A percentile compares a stretch with the other conserved stretches of the same genome.
Evolutionary conservation across 2,113 vertebrate genomes (phyloP).

Genomic region (Ceuthmochares aereus): DNA sequence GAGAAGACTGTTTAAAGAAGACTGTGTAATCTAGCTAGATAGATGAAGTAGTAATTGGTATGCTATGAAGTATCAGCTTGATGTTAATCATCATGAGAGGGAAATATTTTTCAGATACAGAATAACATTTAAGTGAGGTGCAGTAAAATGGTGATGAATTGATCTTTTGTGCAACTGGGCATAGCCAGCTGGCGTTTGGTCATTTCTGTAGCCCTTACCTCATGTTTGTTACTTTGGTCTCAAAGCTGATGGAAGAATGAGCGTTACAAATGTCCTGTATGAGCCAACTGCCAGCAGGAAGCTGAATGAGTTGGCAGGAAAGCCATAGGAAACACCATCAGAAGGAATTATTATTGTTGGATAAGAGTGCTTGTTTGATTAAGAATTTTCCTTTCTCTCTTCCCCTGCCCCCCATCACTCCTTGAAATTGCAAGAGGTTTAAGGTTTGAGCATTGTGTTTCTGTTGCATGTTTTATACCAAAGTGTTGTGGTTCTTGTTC

Average conservation of each 20-base stretch:
- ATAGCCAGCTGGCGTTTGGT: neutral
- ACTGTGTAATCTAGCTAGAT: neutral
- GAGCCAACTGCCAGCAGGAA: slow-evolving; percentile 53
- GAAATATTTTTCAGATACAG: neutral
- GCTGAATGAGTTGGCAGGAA: slow-evolving; percentile 53
- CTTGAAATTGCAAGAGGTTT: neutral
- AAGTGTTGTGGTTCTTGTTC: neutral
- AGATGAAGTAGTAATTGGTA: neutral
- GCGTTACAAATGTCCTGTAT: neutral
- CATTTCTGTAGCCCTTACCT: neutral
- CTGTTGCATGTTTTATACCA: neutral
- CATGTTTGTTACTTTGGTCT: slow-evolving; percentile 19
- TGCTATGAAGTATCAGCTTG: neutral
- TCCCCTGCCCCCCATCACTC: neutral
- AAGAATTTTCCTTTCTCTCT: neutral
- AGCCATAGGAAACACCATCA: slow-evolving; percentile 73
- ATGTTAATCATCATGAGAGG: fast-evolving
- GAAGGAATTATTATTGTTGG: slow-evolving; percentile 63
- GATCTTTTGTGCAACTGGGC: neutral
- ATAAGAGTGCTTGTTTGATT: slow-evolving; percentile 62
- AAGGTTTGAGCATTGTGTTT: neutral
- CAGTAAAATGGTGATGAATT: neutral
- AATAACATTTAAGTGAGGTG: neutral
- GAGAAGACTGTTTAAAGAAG: neutral
- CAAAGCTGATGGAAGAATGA: slow-evolving; percentile 25